These are phyloP conservation scores for Chelmon rostratus DNA, from an alignment of 2,797 vertebrate species.

Conservation along the genomic window DNA sequence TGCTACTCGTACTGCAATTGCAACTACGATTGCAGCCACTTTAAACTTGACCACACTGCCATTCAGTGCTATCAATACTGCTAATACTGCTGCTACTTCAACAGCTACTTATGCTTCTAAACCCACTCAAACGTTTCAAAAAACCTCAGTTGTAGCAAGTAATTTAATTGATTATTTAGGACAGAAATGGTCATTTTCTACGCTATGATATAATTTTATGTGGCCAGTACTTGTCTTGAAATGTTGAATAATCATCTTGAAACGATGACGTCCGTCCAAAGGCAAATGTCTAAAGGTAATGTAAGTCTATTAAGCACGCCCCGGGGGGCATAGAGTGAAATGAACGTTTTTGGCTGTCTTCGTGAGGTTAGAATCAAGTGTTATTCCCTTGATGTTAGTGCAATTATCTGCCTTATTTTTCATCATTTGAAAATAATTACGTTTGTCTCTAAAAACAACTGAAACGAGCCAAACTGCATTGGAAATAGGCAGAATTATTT, in stretches of 20 bases:
- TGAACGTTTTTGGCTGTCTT: neutral
- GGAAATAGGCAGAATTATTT: neutral
- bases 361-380: neutral
- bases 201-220: neutral
- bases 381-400: neutral
- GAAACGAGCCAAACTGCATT: neutral
- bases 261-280: neutral
- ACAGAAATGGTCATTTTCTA: neutral
- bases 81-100: neutral
- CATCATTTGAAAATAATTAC: neutral
- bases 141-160: neutral
- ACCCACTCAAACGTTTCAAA: neutral
- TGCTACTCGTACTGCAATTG: neutral
- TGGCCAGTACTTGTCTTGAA: neutral
- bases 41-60: neutral
- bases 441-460: neutral
- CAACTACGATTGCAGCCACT: neutral
- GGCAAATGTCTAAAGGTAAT: neutral
- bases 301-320: neutral
- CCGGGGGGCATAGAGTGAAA: neutral
- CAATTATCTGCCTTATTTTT: neutral
- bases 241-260: too few relatives aligned
- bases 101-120: neutral
- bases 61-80: neutral
- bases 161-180: neutral